Base-by-base conservation (phyloP, 2,113 vertebrate genomes). In the Phalacrocorax carbo region DNA sequence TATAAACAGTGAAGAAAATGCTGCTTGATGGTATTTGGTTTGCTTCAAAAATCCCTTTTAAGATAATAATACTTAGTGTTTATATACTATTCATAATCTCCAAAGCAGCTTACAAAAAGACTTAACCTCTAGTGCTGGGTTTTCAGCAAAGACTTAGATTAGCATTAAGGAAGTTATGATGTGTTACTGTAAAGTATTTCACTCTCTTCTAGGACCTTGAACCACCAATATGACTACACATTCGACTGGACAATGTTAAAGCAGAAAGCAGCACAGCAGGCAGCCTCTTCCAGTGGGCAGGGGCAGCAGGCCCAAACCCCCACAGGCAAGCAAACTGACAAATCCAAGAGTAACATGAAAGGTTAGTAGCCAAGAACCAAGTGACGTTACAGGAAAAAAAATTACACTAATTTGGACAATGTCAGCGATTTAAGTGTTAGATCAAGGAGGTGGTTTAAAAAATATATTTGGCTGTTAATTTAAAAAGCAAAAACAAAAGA, bases 311-410 rank as follows among this genome's bases (percentile, higher is more conserved):
- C 99, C 98, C 99, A 99, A 99, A 99, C 99, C 99, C 99, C 99
- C 98, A 99, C 99, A 99, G 99, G 99, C 99, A 99, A 99, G 99
- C 99, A 99, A 99, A 99, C 99, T 99, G 99, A 99, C 99, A 99
- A 99, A 99, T 99, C 99, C 99, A 99, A 99, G 99, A 99, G 99
- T 99, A 99, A 99, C 99, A 99, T 99, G 99, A 99, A 99, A 99
- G 99, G 99, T 99, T 99, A 99, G 99, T 99, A 99, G 99, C 99
- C 99, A 99, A 99, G 99, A 99, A 98, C 99, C 99, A 99, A 99
- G 99, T 98, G 99, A 99, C 99, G 99, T 99, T 98, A 96, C 95
- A 98, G 97, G 98, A 98, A 97, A 97, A 97, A 96, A 96, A 97
- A 98, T 96, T 96, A 96, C 91, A 97, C 98, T 96, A 98, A 99